Percentiles rank a stretch among this genome's conserved stretches.
Conservation (phyloP, 1,140 invertebrate species). For the Lasaia peninsularis region DNA sequence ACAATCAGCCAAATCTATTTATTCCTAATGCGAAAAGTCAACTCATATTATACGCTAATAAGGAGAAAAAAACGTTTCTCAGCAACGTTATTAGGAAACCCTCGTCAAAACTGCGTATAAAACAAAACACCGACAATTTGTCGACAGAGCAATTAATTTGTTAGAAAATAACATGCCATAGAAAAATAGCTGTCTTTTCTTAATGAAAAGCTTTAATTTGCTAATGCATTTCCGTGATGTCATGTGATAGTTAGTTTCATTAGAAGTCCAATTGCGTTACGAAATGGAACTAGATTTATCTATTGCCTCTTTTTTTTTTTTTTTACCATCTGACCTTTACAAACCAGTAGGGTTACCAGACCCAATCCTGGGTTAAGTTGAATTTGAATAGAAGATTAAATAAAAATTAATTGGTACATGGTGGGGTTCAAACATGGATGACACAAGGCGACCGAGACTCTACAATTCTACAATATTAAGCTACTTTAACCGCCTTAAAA, state of each 20-base stretch:
- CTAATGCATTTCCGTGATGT: slow-evolving; percentile 11
- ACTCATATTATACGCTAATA: not conserved
- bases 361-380: too few relatives aligned
- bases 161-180: slow-evolving; percentile 22
- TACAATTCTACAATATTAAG: too few relatives aligned
- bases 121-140: slow-evolving; percentile 30
- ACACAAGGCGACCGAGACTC: too few relatives aligned
- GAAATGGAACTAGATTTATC: not conserved
- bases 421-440: too few relatives aligned
- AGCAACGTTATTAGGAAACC: slow-evolving; percentile 22
- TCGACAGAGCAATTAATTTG: slow-evolving; percentile 34
- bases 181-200: slow-evolving; percentile 31
- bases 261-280: not conserved
- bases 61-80: slow-evolving; percentile 9
- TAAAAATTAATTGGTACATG: too few relatives aligned
- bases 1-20: not conserved
- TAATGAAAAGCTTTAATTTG: slow-evolving; percentile 26
- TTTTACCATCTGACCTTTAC: too few relatives aligned
- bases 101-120: slow-evolving; percentile 25
- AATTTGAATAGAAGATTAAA: too few relatives aligned
- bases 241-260: slow-evolving; percentile 13
- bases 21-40: not conserved
- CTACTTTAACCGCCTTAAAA: too few relatives aligned
- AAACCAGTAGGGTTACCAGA: too few relatives aligned
- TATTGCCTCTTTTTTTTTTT: not conserved